Conservation (phyloP, 2,797 vertebrate genomes). For the Sebastes matsubarae region DNA sequence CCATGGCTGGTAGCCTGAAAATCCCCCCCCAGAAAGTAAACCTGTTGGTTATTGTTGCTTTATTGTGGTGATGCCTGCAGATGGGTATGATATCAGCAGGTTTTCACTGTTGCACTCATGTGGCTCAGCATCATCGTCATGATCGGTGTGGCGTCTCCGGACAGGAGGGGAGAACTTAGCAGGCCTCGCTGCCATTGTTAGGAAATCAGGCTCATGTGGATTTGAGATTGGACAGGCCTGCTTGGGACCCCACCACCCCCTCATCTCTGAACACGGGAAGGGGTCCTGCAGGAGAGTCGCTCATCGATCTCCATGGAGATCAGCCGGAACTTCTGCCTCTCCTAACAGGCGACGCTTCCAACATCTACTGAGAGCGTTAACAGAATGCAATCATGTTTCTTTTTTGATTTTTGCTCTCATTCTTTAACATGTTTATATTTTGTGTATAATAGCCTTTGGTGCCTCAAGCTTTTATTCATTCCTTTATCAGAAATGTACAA, state of each 20-base stretch:
- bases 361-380: constrained; percentile 60
- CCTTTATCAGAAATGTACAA: constrained; percentile 79
- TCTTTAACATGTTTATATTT: constrained; percentile 68
- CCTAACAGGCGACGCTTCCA: constrained; percentile 10
- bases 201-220: constrained; percentile 27
- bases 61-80: constrained; percentile 84
- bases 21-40: constrained; percentile 70
- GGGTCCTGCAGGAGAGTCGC: constrained; percentile 39
- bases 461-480: constrained; percentile 86
- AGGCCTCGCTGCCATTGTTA: constrained; percentile 37
- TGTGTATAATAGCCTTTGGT: constrained; percentile 81
- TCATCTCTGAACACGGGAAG: background rate
- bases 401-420: constrained; percentile 51
- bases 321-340: constrained; percentile 35
- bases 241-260: constrained; percentile 4
- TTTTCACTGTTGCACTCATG: constrained; percentile 77
- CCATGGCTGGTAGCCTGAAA: constrained; percentile 99
- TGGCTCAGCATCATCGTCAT: constrained; percentile 44
- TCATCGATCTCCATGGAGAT: constrained; percentile 45
- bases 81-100: constrained; percentile 66
- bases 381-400: constrained; percentile 50
- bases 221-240: constrained; percentile 46
- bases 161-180: constrained; percentile 35
- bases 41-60: constrained; percentile 83
- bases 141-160: constrained; percentile 22